Base-by-base conservation (phyloP, 2,797 vertebrate genomes). In the Ptychobarbus kaznakovi region DNA sequence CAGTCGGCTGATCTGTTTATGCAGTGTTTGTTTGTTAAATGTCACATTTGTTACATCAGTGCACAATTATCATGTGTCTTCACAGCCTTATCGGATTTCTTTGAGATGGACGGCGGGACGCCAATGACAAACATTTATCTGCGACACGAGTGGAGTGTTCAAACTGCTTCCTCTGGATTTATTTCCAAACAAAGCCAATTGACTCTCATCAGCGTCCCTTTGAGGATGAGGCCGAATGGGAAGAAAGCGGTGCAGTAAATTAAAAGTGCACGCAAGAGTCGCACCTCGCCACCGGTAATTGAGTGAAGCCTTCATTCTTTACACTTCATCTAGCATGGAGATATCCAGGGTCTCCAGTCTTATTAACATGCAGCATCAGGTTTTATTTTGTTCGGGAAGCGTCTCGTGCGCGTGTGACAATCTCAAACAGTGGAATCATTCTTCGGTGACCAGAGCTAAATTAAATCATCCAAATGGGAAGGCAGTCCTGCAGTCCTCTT, bases 11-110 rank as follows among this genome's bases (percentile, higher is more conserved):
- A 66, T 83, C 75, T 82, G 51, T 82, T 86, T 79, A 82, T 79
- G 80, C 66, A 44, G 53, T 38, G 61, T 80, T 73, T 86, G 80
- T 86, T 86, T 73, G 85, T 49, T 86, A 87, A 87, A 87, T 87
- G 86, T 85, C 86, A 87, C 79, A 77, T 81, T 82, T 78, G 44
- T 63, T 85, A 78, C 83, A 85, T 85, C 86, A 73, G 32, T 81
- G 83, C 38, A 44, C 83, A 85, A 87, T 85, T 84, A 84, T 78
- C 22, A 56, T 81, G 69, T 42, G 63, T 75, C 84, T 75, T 83
- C 70, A 65, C 56, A 49, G 70, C 22, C 70, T 65, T 83, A 76
- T 86, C 80, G 35, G 53, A 61, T 78, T 82, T 82, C 51, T 78
- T 72, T 66, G 70, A 76, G 75, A 79, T 51, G n/a, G 49, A 68